Evolutionary conservation across 2,888 invertebrate species (phyloP), one percentile per base, ranked within the genome.

Genomic region (Parapristionchus giblindavisi): DNA sequence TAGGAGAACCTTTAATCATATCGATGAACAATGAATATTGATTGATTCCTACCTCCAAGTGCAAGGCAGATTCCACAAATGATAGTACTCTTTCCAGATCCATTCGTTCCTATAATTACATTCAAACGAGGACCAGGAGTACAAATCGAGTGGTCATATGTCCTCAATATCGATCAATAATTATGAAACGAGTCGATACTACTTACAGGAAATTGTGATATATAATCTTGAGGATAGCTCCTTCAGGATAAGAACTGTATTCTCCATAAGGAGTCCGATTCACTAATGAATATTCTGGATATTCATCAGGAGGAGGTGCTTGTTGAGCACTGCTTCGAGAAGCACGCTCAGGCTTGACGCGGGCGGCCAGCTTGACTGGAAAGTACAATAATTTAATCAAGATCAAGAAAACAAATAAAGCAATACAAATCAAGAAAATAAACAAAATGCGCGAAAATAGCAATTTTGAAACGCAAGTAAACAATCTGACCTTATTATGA

Each of bases 1-100:
- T 73, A 21, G 73, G 60, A n/a, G 70, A 71, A 36, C 70, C 66
- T 66, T 17, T 3, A 43, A 4, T 4, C 27, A n/a, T n/a, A n/a
- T n/a, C n/a, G n/a, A n/a, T n/a, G n/a, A n/a, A n/a, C n/a, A n/a
- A n/a, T n/a, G n/a, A n/a, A n/a, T n/a, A n/a, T n/a, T n/a, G n/a
- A 48, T 11, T 21, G 21, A 48, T 14, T 51, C 11, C 29, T 21
- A 66, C 86, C 86, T 21, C 86, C 86, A 8, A 83, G 78, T 1
- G 84, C 85, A 34, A 86, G 76, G 75, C 86, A 86, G 58, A 86
- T 85, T 54, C 85, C 86, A 74, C 86, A 86, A 75, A 86, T 85
- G 48, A 86, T 80, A 5, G 84, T 81, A 43, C 83, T 83, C 75
- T 86, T 86, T 70, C 85, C 86, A 70, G 83, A 80, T 38, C 86